Percentiles rank a stretch among this genome's conserved stretches.
These are phyloP conservation scores for Apotomis betuletana DNA, from an alignment of 2,888 invertebrate genomes.

Conservation along the genomic window DNA sequence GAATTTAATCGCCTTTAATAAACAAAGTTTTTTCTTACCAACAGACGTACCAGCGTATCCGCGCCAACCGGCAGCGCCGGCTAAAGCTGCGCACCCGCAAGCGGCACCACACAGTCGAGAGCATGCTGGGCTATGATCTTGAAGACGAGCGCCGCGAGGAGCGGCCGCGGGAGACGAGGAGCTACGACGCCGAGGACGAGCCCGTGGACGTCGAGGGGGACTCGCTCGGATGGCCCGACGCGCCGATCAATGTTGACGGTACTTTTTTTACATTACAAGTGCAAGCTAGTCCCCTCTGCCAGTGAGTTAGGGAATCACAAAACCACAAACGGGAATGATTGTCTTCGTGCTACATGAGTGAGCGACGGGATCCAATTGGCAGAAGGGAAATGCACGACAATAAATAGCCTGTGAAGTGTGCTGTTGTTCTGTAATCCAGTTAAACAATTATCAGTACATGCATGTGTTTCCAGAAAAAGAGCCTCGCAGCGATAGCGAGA, in stretches of 20 bases:
- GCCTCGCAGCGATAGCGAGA: constrained; percentile 69
- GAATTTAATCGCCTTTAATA: too few relatives aligned
- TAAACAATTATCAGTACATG: too few relatives aligned
- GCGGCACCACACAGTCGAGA: constrained; percentile 82
- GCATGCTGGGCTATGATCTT: constrained; percentile 79
- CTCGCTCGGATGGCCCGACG: constrained; percentile 79
- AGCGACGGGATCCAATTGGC: too few relatives aligned
- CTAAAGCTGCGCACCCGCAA: constrained; percentile 79
- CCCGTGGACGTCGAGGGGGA: constrained; percentile 81
- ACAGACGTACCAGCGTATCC: constrained; percentile 80
- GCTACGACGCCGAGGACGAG: constrained; percentile 78
- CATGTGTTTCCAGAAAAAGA: constrained; percentile 67
- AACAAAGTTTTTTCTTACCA: not conserved
- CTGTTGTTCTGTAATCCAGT: too few relatives aligned
- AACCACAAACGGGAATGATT: too few relatives aligned
- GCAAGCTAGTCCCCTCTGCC: too few relatives aligned
- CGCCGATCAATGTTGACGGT: constrained; percentile 74
- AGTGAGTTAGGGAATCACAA: too few relatives aligned
- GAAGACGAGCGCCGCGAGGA: constrained; percentile 78
- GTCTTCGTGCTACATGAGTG: too few relatives aligned
- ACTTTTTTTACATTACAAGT: constrained; percentile 4
- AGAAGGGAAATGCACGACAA: too few relatives aligned
- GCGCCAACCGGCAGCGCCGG: constrained; percentile 79
- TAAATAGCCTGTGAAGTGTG: too few relatives aligned
- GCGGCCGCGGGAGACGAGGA: constrained; percentile 66